phyloP scores from a whole-genome alignment of 1,140 invertebrate genomes.

The Gryon sp. region DNA sequence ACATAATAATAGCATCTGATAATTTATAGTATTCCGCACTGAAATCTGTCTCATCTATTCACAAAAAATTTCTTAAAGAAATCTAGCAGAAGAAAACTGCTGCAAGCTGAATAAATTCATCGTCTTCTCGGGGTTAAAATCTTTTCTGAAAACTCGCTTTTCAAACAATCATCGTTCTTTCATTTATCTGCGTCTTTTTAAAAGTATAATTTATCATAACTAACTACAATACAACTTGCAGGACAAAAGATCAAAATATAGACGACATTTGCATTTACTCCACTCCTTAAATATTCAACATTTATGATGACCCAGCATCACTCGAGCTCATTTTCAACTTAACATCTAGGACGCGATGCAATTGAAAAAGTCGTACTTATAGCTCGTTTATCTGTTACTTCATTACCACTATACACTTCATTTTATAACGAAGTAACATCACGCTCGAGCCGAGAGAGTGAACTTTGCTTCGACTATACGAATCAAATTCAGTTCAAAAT shows the following conservation, averaged over 20 bases:
- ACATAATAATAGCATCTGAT: too few relatives aligned
- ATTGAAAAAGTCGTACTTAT: conserved; percentile 38
- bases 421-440: conserved; percentile 36
- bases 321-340: conserved; percentile 11
- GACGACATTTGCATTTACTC: conserved; percentile 19
- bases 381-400: background rate
- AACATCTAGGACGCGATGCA: conserved; percentile 4
- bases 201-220: conserved; percentile 24
- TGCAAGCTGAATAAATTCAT: background rate
- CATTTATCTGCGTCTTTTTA: conserved; percentile 11
- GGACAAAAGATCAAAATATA: conserved; percentile 18
- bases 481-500: too few relatives aligned
- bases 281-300: conserved; percentile 24
- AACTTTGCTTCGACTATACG: conserved; percentile 12
- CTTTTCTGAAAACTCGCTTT: background rate
- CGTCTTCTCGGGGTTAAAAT: background rate
- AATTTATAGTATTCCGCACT: too few relatives aligned
- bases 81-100: background rate
- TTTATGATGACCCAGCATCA: conserved; percentile 8
- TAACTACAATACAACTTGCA: conserved; percentile 12
- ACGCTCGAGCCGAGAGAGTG: conserved; percentile 4
- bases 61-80: too few relatives aligned
- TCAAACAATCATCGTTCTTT: conserved; percentile 1
- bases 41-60: too few relatives aligned
- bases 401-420: conserved; percentile 25